These are phyloP conservation scores for Remorina albescens DNA, from an alignment of 2,797 vertebrate species.

Conservation along the genomic window DNA sequence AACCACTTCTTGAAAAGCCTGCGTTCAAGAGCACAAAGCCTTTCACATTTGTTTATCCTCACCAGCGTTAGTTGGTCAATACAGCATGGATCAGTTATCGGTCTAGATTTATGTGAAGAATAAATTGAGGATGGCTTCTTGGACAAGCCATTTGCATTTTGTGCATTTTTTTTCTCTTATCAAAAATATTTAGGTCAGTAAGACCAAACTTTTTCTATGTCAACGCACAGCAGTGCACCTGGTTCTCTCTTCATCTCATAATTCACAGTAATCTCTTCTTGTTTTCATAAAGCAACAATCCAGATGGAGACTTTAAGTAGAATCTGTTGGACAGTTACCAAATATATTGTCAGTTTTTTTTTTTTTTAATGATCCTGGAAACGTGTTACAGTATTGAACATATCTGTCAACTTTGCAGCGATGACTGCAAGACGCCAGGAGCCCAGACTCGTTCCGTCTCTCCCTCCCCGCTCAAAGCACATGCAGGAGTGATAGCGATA, in stretches of 20 bases:
- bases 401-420: constrained; percentile 1
- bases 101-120: background rate
- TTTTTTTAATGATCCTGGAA: background rate
- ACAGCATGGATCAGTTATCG: background rate
- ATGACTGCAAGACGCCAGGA: constrained; percentile 1
- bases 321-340: background rate
- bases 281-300: background rate
- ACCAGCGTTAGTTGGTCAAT: background rate
- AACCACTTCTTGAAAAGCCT: background rate
- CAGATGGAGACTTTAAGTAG: background rate
- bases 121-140: background rate
- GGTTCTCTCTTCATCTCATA: background rate
- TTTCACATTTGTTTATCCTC: background rate
- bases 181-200: background rate
- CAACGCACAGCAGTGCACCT: background rate
- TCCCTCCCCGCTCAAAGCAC: constrained; percentile 32
- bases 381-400: background rate
- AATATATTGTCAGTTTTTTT: background rate
- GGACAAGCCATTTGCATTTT: constrained; percentile 5
- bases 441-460: background rate
- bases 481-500: constrained; percentile 20
- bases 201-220: background rate
- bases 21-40: background rate
- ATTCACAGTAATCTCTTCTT: background rate
- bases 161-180: constrained; percentile 7